Evolutionary conservation across 2,797 vertebrate species (phyloP).

Genomic region (Harpia harpyja): DNA sequence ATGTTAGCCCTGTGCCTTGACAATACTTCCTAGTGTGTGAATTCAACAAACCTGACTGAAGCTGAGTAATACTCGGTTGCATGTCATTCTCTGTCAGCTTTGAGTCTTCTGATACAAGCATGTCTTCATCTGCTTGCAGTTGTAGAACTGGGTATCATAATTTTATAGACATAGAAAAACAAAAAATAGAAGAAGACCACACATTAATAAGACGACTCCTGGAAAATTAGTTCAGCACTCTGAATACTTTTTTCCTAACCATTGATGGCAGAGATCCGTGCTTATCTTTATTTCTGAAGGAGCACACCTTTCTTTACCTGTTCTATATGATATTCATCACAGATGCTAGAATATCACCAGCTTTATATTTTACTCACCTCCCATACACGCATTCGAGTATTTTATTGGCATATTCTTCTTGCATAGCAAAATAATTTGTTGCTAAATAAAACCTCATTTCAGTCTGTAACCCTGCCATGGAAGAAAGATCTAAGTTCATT

Average conservation of each 20-base stretch:
- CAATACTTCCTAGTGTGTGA: neutral
- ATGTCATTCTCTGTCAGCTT: neutral
- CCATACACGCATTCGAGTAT: accelerated
- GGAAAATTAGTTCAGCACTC: neutral
- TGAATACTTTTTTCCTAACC: neutral
- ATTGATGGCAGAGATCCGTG: neutral
- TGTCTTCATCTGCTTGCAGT: neutral
- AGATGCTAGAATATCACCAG: neutral
- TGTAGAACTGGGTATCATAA: neutral
- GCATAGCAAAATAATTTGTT: neutral
- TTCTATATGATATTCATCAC: neutral
- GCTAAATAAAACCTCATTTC: neutral
- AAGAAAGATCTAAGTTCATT: neutral
- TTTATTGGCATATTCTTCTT: neutral
- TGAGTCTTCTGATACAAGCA: neutral
- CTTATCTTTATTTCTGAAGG: neutral
- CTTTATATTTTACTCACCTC: neutral
- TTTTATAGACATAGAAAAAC: neutral
- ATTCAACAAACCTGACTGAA: neutral
- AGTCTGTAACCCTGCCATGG: neutral
- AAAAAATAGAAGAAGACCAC: neutral
- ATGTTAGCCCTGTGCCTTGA: neutral
- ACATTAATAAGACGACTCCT: neutral
- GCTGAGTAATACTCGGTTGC: neutral
- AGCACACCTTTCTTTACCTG: neutral